A percentile compares a stretch with the other conserved stretches of the same genome.
Conservation (phyloP, 2,888 invertebrate genomes). For the Norana najaformis region DNA sequence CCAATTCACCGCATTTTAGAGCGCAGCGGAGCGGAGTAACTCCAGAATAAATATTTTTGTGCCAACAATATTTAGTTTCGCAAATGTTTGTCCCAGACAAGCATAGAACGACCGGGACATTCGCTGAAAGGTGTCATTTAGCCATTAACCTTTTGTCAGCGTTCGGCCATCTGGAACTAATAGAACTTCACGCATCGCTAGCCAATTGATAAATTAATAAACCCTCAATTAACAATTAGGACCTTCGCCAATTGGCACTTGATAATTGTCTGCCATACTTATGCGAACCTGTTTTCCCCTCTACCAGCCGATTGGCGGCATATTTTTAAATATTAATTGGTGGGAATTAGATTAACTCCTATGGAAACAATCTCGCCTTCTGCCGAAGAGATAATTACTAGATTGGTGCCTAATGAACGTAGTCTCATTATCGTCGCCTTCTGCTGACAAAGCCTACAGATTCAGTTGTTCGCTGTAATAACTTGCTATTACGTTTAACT, state of each 20-base stretch:
- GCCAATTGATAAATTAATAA: background rate
- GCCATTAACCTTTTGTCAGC: background rate
- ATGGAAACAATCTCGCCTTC: background rate
- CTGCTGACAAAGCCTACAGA: too few relatives aligned
- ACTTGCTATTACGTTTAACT: too few relatives aligned
- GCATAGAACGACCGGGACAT: background rate
- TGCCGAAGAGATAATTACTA: background rate
- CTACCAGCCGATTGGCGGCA: background rate
- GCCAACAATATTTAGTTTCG: conserved; percentile 3
- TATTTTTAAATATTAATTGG: background rate
- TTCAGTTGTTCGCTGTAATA: too few relatives aligned
- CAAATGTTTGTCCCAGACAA: background rate
- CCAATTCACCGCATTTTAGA: background rate
- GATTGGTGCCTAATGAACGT: background rate
- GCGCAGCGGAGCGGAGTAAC: background rate
- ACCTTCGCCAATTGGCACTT: too few relatives aligned
- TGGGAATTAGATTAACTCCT: background rate
- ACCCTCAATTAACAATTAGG: background rate
- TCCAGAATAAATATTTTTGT: conserved; percentile 4
- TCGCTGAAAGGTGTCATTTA: background rate
- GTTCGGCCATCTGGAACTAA: background rate
- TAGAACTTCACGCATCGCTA: background rate
- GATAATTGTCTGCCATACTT: background rate
- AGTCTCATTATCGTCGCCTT: background rate
- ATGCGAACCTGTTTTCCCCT: background rate